These are phyloP conservation scores for Margaritifera margaritifera DNA, from an alignment of 2,888 invertebrate genomes.

Conservation along the genomic window DNA sequence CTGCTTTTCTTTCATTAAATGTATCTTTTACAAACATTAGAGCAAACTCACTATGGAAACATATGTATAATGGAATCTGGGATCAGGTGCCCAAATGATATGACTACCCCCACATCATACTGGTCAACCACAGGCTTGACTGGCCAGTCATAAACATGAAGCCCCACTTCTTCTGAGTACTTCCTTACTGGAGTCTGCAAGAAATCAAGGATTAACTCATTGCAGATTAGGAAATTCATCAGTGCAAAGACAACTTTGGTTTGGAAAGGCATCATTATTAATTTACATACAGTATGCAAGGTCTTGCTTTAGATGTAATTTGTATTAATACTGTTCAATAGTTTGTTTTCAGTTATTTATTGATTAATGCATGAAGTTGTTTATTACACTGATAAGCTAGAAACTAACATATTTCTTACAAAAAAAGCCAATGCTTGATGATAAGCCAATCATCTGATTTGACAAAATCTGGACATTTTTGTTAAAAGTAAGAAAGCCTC, in stretches of 20 bases:
- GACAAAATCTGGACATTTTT: too few relatives aligned
- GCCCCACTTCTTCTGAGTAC: constrained; percentile 80
- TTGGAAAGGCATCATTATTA: too few relatives aligned
- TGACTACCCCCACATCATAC: constrained; percentile 91
- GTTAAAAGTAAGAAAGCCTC: too few relatives aligned
- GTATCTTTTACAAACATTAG: background rate
- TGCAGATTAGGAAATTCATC: constrained; percentile 78
- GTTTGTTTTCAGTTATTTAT: too few relatives aligned
- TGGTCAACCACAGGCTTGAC: constrained; percentile 59
- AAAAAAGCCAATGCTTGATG: too few relatives aligned
- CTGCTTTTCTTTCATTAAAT: background rate
- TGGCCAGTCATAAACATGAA: constrained; percentile 81
- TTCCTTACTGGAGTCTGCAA: constrained; percentile 76
- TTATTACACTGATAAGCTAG: too few relatives aligned
- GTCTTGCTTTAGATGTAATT: too few relatives aligned
- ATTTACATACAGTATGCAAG: too few relatives aligned
- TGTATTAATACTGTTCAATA: too few relatives aligned
- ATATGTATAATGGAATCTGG: constrained; percentile 82
- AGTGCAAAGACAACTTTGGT: constrained; percentile 67
- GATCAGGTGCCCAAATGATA: constrained; percentile 94
- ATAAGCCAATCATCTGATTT: too few relatives aligned
- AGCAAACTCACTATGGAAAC: constrained; percentile 82
- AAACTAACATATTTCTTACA: too few relatives aligned
- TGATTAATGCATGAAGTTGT: too few relatives aligned
- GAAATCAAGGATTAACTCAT: background rate